Conservation (phyloP, 2,797 vertebrate species). For the Carapus acus region DNA sequence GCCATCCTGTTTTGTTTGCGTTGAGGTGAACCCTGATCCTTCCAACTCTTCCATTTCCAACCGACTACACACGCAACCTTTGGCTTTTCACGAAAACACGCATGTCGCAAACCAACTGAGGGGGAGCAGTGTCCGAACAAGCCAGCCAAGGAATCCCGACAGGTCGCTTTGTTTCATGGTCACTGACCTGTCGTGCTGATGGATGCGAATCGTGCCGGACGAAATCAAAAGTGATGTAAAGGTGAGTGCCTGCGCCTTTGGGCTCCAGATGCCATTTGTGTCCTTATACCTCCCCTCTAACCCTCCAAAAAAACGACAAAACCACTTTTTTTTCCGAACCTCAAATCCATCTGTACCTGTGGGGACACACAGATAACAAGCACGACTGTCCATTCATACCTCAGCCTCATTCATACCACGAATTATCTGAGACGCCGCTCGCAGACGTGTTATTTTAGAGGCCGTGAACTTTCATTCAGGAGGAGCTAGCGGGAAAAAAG, state of each 20-base stretch:
- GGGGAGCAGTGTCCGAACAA: background rate
- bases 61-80: background rate
- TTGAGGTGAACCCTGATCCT: too few relatives aligned
- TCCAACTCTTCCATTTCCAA: background rate
- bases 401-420: background rate
- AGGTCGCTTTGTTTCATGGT: constrained; percentile 36
- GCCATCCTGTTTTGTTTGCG: too few relatives aligned
- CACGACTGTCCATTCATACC: background rate
- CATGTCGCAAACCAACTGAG: background rate
- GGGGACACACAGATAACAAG: background rate
- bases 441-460: too few relatives aligned
- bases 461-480: too few relatives aligned
- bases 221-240: constrained; percentile 63
- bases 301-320: constrained; percentile 28
- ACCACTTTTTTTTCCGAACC: background rate
- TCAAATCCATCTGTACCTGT: background rate
- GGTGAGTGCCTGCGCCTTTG: constrained; percentile 55
- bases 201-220: background rate
- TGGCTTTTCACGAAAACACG: background rate
- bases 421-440: too few relatives aligned
- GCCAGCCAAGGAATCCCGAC: constrained; percentile 11
- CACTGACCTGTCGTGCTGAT: constrained; percentile 37
- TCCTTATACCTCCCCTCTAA: too few relatives aligned
- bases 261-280: constrained; percentile 52
- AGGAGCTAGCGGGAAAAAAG: constrained; percentile 13